These are phyloP conservation scores for Orius insidiosus DNA, from an alignment of 1,140 invertebrate species.

Conservation along the genomic window DNA sequence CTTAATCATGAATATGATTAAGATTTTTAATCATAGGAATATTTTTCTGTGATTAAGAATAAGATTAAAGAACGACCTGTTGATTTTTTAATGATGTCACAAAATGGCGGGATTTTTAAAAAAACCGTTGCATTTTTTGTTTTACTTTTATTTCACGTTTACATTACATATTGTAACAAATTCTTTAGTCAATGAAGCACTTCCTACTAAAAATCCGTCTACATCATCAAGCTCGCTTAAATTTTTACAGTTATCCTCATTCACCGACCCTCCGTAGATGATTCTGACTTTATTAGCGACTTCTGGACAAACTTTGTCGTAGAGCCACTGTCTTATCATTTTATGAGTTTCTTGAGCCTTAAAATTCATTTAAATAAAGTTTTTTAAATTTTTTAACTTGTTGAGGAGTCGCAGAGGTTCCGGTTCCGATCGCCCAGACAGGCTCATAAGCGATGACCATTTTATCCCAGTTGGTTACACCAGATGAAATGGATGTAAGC, in stretches of 20 bases:
- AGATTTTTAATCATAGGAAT: too few relatives aligned
- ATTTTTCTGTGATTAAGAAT: too few relatives aligned
- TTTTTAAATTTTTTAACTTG: background rate
- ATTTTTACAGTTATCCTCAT: conserved; percentile 17
- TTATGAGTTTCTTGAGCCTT: conserved; percentile 24
- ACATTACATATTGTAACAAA: conserved; percentile 4
- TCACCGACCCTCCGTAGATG: conserved; percentile 21
- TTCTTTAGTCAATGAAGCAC: conserved; percentile 17
- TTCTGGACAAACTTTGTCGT: conserved; percentile 2
- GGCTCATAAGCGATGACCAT: conserved; percentile 39
- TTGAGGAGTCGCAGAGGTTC: conserved; percentile 34
- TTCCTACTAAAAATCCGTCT: conserved; percentile 21
- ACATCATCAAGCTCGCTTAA: conserved; percentile 14
- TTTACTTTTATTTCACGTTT: background rate
- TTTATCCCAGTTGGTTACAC: background rate
- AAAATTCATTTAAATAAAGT: background rate
- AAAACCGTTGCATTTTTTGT: too few relatives aligned
- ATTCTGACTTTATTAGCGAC: conserved; percentile 13
- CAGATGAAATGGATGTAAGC: background rate
- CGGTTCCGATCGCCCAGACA: conserved; percentile 43
- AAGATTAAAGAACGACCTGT: too few relatives aligned
- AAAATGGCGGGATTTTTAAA: too few relatives aligned
- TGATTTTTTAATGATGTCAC: too few relatives aligned
- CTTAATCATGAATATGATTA: too few relatives aligned
- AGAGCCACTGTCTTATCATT: conserved; percentile 8